Evolutionary conservation across 2,888 invertebrate genomes (phyloP).

Genomic region (Leucoptera coffeella): DNA sequence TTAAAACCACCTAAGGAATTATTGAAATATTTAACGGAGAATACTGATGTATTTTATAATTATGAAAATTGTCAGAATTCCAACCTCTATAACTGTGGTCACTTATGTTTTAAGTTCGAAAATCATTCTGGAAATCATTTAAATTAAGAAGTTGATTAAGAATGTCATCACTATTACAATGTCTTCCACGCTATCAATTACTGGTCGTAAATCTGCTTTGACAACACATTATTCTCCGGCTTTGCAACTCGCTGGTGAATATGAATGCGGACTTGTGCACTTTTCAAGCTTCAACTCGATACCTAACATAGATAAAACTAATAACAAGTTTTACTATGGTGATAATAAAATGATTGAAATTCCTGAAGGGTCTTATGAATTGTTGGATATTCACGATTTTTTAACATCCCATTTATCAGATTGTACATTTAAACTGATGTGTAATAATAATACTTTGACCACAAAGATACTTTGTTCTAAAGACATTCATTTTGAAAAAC

Average conservation of each 20-base stretch:
- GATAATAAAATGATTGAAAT: conserved; percentile 10
- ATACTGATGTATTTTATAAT: conserved; percentile 9
- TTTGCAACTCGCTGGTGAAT: conserved; percentile 6
- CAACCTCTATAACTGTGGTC: conserved; percentile 2
- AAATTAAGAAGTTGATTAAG: neutral
- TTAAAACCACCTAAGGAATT: conserved; percentile 13
- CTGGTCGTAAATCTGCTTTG: conserved; percentile 6
- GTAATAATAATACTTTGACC: conserved; percentile 2
- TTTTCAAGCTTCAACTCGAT: conserved; percentile 9
- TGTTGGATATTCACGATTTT: conserved; percentile 10
- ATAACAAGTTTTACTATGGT: conserved; percentile 13
- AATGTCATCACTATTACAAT: neutral
- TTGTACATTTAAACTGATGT: conserved; percentile 1
- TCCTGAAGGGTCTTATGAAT: conserved; percentile 14
- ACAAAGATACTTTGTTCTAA: neutral
- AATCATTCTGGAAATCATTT: conserved; percentile 2
- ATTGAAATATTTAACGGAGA: conserved; percentile 9
- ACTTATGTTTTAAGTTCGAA: conserved; percentile 4
- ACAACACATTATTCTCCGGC: conserved; percentile 5
- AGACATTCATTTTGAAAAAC: conserved; percentile 1
- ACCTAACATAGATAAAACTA: conserved; percentile 13
- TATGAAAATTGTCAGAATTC: conserved; percentile 6
- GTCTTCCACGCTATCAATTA: conserved; percentile 5
- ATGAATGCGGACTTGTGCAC: conserved; percentile 8
- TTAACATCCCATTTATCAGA: neutral